Base-by-base conservation (phyloP, 2,113 vertebrate genomes). In the Psittacula cyanocephala region DNA sequence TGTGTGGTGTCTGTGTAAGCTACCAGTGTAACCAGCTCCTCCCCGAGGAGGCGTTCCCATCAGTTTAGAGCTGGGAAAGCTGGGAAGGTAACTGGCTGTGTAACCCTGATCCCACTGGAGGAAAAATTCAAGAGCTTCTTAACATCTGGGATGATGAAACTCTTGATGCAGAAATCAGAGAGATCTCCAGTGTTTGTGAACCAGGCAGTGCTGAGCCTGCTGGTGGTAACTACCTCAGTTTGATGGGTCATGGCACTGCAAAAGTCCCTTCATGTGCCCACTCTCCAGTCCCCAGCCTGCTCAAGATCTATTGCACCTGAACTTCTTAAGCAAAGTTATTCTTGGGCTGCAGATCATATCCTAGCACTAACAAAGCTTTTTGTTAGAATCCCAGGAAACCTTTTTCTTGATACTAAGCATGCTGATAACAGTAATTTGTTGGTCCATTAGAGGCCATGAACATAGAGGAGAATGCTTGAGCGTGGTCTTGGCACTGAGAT, bases 391-490 rank as follows among this genome's bases (percentile, higher is more conserved):
- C 82, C 70, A 89, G 91, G 72, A 14, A 77, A 39, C 11, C 2
- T 74, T 87, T 75, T 49, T 31, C 41, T 60, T 95, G 80, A 5
- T 88, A 25, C 77, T 77, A 33, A 84, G 84, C 79, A 68, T 12
- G 11, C 80, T 89, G 80, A 65, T 79, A 95, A 25, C 80, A 55
- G 85, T 70, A 84, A 93, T 77, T 80, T 94, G 59, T 96, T 72
- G 86, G 72, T 94, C 89, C 90, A 69, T 60, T 88, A 88, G 94
- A 96, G 87, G 65, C 95, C 93, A 76, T 49, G 60, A 87, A 39
- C 62, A 11, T 77, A 86, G 46, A 76, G 80, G 64, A 92, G 71
- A 83, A 37, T 52, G 74, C 64, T 83, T 89, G 83, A 93, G 75
- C 2, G 4, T 83, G 92, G 44, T 76, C 79, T 86, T 71, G 76